Evolutionary conservation across 2,113 vertebrate genomes (phyloP), one percentile per base, ranked within the genome.

Genomic region (Hemibagrus wyckioides): DNA sequence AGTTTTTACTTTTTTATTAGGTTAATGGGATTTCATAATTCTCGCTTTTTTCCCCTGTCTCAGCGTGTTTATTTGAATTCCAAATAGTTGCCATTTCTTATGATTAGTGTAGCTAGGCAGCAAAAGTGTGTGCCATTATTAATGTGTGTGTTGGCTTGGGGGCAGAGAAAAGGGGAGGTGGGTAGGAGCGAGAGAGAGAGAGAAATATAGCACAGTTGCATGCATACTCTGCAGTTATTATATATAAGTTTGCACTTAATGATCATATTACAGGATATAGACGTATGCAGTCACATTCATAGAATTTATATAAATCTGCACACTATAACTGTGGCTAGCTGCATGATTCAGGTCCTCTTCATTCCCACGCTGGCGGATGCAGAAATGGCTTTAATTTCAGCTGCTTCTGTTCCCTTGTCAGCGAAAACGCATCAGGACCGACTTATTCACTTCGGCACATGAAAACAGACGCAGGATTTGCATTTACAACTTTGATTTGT

Each of bases 1-100:
- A 91, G 84, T 89, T 91, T 65, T 86, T 77, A 7, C 89, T 80
- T 91, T 91, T 85, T 87, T 84, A 85, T 92, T 87, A 92, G 90
- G 73, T 88, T 91, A 91, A 92, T 90, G 83, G 87, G 85, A 88
- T 89, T 75, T 89, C 75, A 89, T 88, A 86, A 89, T 80, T 67
- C 76, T 80, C 33, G 48, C 65, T 80, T 69, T 87, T 80, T 59
- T 30, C 50, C 56, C 48, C 77, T 89, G 17, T 50, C 25, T 79
- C 81, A n/a, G 41, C 71, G 6, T 25, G 61, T 85, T 84, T 80
- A 75, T 65, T 77, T 88, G 85, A 81, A 84, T 86, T 89, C 50
- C 10, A 84, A 85, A 76, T 87, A 80, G 84, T 89, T 89, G 69
- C 44, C 84, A 65, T 83, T 86, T 79, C 82, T 89, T 73, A 82